Evolutionary conservation across 2,113 vertebrate genomes (phyloP), one percentile per base, ranked within the genome.

Genomic region (Candoia aspera): DNA sequence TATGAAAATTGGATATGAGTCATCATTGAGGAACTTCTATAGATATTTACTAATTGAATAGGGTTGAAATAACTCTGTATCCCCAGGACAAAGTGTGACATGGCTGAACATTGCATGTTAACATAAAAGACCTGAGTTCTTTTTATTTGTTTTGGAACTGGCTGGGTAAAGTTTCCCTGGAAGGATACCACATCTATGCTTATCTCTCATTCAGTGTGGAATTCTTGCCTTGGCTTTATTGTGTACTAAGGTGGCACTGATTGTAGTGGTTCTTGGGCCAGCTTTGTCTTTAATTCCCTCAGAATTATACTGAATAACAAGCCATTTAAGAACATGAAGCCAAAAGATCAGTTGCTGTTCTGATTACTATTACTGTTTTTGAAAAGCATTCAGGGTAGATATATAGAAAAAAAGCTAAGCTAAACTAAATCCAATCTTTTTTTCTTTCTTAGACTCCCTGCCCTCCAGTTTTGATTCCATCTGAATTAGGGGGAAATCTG

Each of bases 251-350:
- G 95, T 93, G 6, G 57, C 91, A 94, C 46, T 93, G 92, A 93
- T 90, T 94, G 92, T 85, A 91, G 58, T 96, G 90, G 94, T 95
- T 93, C 42, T 93, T 95, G 92, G 90, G 90, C 88, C n/a, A 94
- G 91, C 93, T 96, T 94, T 89, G 83, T 57, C 90, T 91, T 90
- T 89, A 92, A 94, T 96, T 96, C 90, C 92, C 93, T 46, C 87
- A 91, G 93, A 96, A 97, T 97, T 95, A 96, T 86, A 96, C 94
- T 96, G 92, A 96, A 96, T 94, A 94, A 90, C 57, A 91, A 93
- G 88, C 64, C 37, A 84, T 94, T 93, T 95, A 94, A 95, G 94
- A 96, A 88, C 91, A 88, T 73, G 11, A 1, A 91, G 88, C 90
- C 95, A 93, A 90, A 94, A 95, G 93, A 93, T 83, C 91, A 91